These are phyloP conservation scores for Arctocebus calabarensis DNA, from an alignment of 2,797 vertebrate species.

Conservation along the genomic window DNA sequence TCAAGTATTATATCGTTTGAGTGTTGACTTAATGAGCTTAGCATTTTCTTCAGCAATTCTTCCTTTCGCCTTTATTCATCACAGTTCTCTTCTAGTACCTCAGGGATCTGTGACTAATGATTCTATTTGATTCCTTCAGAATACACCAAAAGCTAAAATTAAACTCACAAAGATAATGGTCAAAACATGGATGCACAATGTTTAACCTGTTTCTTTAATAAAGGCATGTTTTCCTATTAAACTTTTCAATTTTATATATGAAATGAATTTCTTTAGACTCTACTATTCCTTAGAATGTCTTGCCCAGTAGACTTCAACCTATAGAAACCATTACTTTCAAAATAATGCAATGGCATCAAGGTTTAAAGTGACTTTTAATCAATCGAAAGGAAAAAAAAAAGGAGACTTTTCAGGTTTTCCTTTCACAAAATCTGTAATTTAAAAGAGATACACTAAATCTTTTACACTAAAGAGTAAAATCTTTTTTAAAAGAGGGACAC, in stretches of 20 bases:
- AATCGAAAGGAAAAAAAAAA: background rate
- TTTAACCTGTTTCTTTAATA: background rate
- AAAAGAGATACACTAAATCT: background rate
- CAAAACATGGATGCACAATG: background rate
- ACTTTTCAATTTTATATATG: background rate
- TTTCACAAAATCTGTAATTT: background rate
- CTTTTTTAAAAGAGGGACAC: background rate
- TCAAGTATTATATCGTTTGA: background rate
- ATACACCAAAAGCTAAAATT: constrained; percentile 29
- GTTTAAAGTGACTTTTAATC: constrained; percentile 7
- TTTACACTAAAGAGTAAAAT: background rate
- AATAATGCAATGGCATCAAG: background rate
- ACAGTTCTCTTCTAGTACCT: background rate
- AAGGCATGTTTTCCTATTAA: background rate
- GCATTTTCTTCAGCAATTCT: constrained; percentile 9
- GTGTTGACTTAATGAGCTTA: background rate
- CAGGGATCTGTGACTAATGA: background rate
- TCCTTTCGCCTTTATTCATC: background rate
- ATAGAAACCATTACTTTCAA: constrained; percentile 12
- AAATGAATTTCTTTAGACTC: background rate
- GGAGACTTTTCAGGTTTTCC: background rate
- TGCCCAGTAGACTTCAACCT: background rate
- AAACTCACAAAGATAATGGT: background rate
- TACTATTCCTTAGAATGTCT: background rate
- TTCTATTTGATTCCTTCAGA: constrained; percentile 2